These are phyloP conservation scores for Drosophila bifasciata DNA, from an alignment of 1,140 invertebrate genomes.

Conservation along the genomic window DNA sequence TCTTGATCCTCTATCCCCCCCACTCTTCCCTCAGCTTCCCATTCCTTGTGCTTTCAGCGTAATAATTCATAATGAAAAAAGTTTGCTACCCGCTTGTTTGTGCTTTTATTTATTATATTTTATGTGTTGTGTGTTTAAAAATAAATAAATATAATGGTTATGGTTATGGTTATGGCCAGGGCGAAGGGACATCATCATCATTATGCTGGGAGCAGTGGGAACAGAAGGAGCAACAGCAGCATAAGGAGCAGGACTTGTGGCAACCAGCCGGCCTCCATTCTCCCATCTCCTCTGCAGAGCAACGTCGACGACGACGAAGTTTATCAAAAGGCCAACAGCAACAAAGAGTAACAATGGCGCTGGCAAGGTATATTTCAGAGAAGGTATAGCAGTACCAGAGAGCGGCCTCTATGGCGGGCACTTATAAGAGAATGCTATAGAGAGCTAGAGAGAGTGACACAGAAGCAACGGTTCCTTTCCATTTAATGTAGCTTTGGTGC, in stretches of 20 bases:
- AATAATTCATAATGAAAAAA: slow-evolving; percentile 82
- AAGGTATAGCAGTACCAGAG: too few species aligned
- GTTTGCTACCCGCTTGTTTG: slow-evolving; percentile 51
- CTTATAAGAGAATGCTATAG: too few species aligned
- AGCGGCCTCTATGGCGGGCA: too few species aligned
- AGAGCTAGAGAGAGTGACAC: too few species aligned
- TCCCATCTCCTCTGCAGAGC: slow-evolving; percentile 15
- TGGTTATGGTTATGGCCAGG: slow-evolving; percentile 19
- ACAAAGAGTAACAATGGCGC: slow-evolving; percentile 58
- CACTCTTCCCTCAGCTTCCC: neutral
- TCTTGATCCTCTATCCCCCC: neutral
- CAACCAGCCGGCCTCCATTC: slow-evolving; percentile 19
- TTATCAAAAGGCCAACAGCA: slow-evolving; percentile 71
- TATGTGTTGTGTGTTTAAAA: slow-evolving; percentile 56
- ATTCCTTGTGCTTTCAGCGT: slow-evolving; percentile 40
- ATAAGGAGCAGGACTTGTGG: too few species aligned
- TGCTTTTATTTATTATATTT: slow-evolving; percentile 49
- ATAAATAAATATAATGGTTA: slow-evolving; percentile 76
- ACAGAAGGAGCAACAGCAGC: too few species aligned
- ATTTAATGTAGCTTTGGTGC: too few species aligned
- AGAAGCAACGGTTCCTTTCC: too few species aligned
- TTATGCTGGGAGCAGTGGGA: slow-evolving; percentile 39
- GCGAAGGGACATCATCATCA: slow-evolving; percentile 63
- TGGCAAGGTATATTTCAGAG: too few species aligned
- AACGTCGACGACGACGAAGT: slow-evolving; percentile 53